phyloP scores from a whole-genome alignment of 2,797 vertebrate species.

The Urocyon cinereoargenteus region DNA sequence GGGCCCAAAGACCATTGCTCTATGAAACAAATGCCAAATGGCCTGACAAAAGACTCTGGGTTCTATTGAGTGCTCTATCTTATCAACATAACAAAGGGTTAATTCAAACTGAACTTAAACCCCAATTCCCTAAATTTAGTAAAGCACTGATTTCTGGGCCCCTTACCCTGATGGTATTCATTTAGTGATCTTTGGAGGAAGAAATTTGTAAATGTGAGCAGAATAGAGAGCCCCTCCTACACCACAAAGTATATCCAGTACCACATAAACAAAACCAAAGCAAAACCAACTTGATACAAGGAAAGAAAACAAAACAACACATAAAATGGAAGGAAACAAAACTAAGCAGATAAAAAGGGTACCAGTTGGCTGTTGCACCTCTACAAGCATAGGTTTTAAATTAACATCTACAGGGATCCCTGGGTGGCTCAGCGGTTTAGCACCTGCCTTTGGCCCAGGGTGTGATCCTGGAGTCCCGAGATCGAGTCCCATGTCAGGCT shows the following conservation, averaged over 20 bases:
- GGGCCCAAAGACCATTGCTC: fast-evolving
- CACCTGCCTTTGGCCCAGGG: too few relatives aligned
- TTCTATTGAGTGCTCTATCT: neutral
- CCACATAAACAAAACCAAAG: neutral
- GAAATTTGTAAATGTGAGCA: neutral
- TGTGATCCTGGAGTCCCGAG: too few relatives aligned
- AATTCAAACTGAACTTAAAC: neutral
- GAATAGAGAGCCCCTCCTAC: neutral
- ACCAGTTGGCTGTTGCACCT: neutral
- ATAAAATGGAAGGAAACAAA: neutral
- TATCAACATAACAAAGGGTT: neutral
- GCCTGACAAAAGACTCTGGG: neutral
- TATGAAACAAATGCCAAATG: neutral
- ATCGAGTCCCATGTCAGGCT: too few relatives aligned
- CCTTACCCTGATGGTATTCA: neutral
- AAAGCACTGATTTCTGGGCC: neutral
- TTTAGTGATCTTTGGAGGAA: neutral
- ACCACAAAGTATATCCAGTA: neutral
- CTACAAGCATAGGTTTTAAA: neutral
- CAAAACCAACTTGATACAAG: neutral
- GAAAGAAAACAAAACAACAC: neutral
- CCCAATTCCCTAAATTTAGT: neutral
- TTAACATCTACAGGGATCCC: neutral
- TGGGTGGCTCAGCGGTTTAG: too few relatives aligned
- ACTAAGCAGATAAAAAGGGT: neutral